These are phyloP conservation scores for Antennarius maculatus DNA, from an alignment of 2,797 vertebrate genomes.

Conservation along the genomic window DNA sequence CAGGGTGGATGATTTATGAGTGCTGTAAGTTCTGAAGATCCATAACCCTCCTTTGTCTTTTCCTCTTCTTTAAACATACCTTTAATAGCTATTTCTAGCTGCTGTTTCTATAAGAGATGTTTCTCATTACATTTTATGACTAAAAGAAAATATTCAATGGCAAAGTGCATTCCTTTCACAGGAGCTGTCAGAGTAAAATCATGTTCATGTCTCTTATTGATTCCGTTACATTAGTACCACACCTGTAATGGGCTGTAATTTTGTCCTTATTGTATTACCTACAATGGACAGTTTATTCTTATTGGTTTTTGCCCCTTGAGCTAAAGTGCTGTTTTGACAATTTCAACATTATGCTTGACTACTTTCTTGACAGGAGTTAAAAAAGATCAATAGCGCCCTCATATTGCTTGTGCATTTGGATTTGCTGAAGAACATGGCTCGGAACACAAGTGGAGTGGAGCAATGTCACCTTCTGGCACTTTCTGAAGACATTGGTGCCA, in stretches of 20 bases:
- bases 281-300: slow-evolving; percentile 11
- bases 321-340: not conserved
- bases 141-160: slow-evolving; percentile 12
- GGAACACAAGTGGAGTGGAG: no score
- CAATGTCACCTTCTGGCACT: no score
- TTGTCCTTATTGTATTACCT: slow-evolving; percentile 16
- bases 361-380: slow-evolving; percentile 2
- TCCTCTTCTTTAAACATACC: not conserved
- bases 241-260: slow-evolving; percentile 2
- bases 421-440: no score
- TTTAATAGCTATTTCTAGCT: not conserved
- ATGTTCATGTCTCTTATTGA: slow-evolving; percentile 19
- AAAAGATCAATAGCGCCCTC: not conserved
- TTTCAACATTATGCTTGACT: not conserved
- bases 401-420: no score
- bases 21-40: slow-evolving; percentile 13
- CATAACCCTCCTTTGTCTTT: slow-evolving; percentile 18
- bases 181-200: not conserved
- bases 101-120: not conserved
- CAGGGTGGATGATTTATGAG: slow-evolving; percentile 4
- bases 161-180: slow-evolving; percentile 6
- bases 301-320: not conserved
- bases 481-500: no score
- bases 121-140: not conserved
- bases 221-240: slow-evolving; percentile 8